phyloP scores from a whole-genome alignment of 2,888 invertebrate genomes.

The Herminia tarsipennalis region DNA sequence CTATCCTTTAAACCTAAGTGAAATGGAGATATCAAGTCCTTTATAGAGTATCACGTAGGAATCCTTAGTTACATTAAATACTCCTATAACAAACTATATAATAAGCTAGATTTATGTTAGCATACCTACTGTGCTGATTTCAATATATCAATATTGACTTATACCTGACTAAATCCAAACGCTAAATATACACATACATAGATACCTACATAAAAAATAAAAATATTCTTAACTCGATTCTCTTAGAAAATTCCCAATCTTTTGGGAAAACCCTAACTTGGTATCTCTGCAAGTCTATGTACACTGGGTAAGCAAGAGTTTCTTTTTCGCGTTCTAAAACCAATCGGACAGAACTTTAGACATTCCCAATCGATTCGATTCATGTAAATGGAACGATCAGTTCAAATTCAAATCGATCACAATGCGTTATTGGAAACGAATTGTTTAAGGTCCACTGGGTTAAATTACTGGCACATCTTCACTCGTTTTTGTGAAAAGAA shows the following conservation, averaged over 20 bases:
- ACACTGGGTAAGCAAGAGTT: conserved; percentile 16
- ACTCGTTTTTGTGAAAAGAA: conserved; percentile 10
- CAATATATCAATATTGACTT: no score
- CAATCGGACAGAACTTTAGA: conserved; percentile 27
- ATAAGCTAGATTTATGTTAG: no score
- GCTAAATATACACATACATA: no score
- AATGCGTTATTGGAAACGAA: conserved; percentile 33
- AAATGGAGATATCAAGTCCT: no score
- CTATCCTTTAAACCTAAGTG: no score
- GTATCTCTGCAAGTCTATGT: conserved; percentile 4
- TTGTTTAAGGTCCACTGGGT: conserved; percentile 23
- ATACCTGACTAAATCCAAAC: no score
- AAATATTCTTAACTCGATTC: no score
- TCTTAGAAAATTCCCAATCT: neutral
- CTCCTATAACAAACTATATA: no score
- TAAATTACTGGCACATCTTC: conserved; percentile 14
- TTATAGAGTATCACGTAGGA: no score
- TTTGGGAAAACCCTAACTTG: conserved; percentile 2
- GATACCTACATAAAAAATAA: no score
- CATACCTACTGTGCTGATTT: no score
- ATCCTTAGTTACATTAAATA: no score
- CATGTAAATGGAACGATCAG: conserved; percentile 31
- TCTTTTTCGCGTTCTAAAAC: conserved; percentile 24
- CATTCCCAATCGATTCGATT: conserved; percentile 32
- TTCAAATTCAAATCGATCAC: conserved; percentile 37